These are phyloP conservation scores for Leucophenga montana DNA, from an alignment of 2,888 invertebrate species.

Conservation along the genomic window DNA sequence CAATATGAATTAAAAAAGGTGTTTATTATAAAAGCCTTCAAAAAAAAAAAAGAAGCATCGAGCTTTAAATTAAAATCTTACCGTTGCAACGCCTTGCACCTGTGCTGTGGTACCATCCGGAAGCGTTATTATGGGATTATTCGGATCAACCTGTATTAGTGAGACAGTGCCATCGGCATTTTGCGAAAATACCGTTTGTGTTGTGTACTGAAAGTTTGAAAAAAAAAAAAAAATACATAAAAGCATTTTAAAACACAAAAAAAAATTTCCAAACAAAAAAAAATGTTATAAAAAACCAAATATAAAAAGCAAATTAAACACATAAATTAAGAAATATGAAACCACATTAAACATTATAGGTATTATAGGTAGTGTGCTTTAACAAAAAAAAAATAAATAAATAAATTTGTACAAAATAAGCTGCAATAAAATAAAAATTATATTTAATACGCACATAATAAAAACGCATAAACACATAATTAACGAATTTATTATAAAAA, in stretches of 20 bases:
- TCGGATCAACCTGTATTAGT: constrained; percentile 95
- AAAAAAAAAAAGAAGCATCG: neutral
- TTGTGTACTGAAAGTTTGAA: constrained; percentile 79
- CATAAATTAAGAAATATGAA: constrained; percentile 10
- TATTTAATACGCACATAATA: no score
- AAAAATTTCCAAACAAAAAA: constrained; percentile 17
- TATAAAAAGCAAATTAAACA: neutral
- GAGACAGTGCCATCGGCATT: constrained; percentile 97
- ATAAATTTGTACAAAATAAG: no score
- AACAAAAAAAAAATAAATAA: no score
- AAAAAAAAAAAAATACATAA: constrained; percentile 22
- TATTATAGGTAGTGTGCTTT: neutral
- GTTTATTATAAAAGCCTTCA: neutral
- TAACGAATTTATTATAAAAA: no score
- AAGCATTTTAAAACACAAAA: constrained; percentile 7
- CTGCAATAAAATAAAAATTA: no score
- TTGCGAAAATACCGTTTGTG: constrained; percentile 93
- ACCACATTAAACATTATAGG: no score
- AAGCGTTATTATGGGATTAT: constrained; percentile 93
- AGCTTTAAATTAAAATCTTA: constrained; percentile 52
- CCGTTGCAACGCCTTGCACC: constrained; percentile 80
- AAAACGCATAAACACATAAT: no score
- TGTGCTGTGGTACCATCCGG: constrained; percentile 97
- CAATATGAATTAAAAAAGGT: constrained; percentile 31
- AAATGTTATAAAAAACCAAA: neutral